phyloP scores from a whole-genome alignment of 2,888 invertebrate genomes.

The Nomada hirtipes region DNA sequence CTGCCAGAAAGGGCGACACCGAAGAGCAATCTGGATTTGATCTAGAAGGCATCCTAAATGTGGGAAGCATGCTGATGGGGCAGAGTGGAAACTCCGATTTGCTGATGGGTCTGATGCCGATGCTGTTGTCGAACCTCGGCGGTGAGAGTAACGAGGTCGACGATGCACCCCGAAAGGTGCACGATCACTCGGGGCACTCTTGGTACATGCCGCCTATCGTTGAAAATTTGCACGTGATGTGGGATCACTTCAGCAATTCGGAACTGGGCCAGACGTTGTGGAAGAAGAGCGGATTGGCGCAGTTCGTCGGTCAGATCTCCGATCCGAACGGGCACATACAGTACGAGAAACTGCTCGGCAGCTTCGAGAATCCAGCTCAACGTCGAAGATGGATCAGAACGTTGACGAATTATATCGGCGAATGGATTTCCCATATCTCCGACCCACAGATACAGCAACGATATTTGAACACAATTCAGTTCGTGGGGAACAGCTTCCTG shows the following conservation, averaged over 20 bases:
- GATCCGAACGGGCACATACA: slow-evolving; percentile 89
- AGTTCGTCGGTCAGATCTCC: slow-evolving; percentile 89
- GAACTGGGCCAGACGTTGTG: slow-evolving; percentile 91
- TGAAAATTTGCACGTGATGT: slow-evolving; percentile 89
- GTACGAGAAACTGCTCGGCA: slow-evolving; percentile 90
- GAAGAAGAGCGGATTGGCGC: slow-evolving; percentile 90
- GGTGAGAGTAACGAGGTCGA: slow-evolving; percentile 88
- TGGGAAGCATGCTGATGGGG: slow-evolving; percentile 80
- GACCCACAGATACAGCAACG: slow-evolving; percentile 91
- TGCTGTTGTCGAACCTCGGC: slow-evolving; percentile 88
- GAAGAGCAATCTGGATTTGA: slow-evolving; percentile 67
- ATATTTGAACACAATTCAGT: slow-evolving; percentile 89
- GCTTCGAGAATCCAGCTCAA: slow-evolving; percentile 92
- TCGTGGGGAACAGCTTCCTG: slow-evolving; percentile 90
- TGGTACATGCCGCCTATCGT: slow-evolving; percentile 90
- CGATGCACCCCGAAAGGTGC: slow-evolving; percentile 87
- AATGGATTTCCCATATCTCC: slow-evolving; percentile 90
- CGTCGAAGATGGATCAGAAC: slow-evolving; percentile 92
- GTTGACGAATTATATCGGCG: slow-evolving; percentile 90
- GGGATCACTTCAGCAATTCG: slow-evolving; percentile 90
- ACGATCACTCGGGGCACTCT: slow-evolving; percentile 88
- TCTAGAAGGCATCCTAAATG: slow-evolving; percentile 76
- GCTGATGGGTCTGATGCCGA: slow-evolving; percentile 87
- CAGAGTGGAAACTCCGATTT: slow-evolving; percentile 84
- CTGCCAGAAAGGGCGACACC: slow-evolving; percentile 36